A percentile compares a stretch with the other conserved stretches of the same genome.
These are phyloP conservation scores for Xerus rutilus DNA, from an alignment of 2,797 vertebrate genomes.

Conservation along the genomic window DNA sequence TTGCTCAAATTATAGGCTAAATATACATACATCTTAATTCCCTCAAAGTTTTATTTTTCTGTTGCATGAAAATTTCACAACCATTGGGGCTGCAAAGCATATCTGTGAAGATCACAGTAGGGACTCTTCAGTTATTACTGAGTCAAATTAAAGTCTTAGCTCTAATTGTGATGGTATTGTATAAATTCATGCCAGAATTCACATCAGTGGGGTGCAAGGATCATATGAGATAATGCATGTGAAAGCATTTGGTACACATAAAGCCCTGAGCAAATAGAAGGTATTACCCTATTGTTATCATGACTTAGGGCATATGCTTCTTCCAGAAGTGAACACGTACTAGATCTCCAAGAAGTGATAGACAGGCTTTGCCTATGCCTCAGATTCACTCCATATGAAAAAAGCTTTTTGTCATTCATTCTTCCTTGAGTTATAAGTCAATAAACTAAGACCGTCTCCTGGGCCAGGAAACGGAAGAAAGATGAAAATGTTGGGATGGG, in stretches of 20 bases:
- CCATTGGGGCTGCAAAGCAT: not conserved
- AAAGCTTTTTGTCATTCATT: not conserved
- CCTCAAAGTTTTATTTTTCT: not conserved
- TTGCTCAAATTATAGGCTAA: conserved; percentile 22
- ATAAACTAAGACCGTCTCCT: conserved; percentile 36
- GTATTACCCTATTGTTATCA: not conserved
- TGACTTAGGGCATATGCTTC: not conserved
- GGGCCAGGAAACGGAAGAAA: conserved; percentile 42
- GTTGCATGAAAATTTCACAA: conserved; percentile 35
- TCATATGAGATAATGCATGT: not conserved
- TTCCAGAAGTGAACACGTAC: not conserved
- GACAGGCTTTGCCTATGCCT: not conserved
- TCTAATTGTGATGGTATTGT: not conserved
- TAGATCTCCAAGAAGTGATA: not conserved
- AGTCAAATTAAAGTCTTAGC: conserved; percentile 45
- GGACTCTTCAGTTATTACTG: conserved; percentile 17
- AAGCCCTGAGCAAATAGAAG: conserved; percentile 5
- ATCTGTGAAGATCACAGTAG: not conserved
- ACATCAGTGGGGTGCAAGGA: not conserved
- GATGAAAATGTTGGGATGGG: not conserved
- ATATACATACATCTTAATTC: conserved; percentile 46
- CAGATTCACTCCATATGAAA: not conserved
- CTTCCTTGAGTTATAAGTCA: conserved; percentile 54
- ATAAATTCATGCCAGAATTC: conserved; percentile 47
- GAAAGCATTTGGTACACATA: not conserved